Base-by-base conservation (phyloP, 2,888 invertebrate genomes). In the Aspidapion aeneum region DNA sequence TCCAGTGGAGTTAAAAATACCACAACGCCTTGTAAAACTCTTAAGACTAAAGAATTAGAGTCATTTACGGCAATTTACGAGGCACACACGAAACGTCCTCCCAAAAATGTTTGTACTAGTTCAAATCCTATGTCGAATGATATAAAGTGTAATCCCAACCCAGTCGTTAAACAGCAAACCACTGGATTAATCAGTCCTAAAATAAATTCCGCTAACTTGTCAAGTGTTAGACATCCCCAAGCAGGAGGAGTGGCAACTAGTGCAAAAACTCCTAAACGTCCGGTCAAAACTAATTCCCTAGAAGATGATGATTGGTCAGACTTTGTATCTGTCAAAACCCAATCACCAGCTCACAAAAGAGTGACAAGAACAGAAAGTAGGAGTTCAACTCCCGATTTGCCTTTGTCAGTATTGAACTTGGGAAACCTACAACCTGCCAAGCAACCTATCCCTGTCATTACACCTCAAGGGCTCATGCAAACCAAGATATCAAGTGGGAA, bases 271-370 rank as follows among this genome's bases (percentile, higher is more conserved):
- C 52, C 52, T 19, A n/a, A n/a, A n/a, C n/a, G n/a, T n/a, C 17
- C 17, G 3, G 54, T 52, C 18, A 35, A 35, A 35, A n/a, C 52
- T 5, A 63, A 22, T 35, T 60, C 67, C 16, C 48, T 58, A 1
- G 85, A 85, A 57, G 85, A 86, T 18, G 86, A 86, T 63, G 83
- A 83, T 69, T 87, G 87, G 86, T 84, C 85, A 1, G 87, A 87
- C 67, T 87, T 86, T 73, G 83, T 86, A 19, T 86, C 65, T 74
- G 74, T 74, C 1, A 70, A 71, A 63, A 63, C 58, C 12, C 64
- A 68, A 9, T 73, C 74, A 7, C 71, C 73, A 1, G 58, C 72
- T 49, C 72, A 73, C 58, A 73, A 70, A 63, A 17, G 70, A 12
- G 66, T 66, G 60, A 60, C 63, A 2, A 70, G 70, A 9, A 65